phyloP scores from a whole-genome alignment of 1,140 invertebrate genomes.

The Lutraria rhynchaena region DNA sequence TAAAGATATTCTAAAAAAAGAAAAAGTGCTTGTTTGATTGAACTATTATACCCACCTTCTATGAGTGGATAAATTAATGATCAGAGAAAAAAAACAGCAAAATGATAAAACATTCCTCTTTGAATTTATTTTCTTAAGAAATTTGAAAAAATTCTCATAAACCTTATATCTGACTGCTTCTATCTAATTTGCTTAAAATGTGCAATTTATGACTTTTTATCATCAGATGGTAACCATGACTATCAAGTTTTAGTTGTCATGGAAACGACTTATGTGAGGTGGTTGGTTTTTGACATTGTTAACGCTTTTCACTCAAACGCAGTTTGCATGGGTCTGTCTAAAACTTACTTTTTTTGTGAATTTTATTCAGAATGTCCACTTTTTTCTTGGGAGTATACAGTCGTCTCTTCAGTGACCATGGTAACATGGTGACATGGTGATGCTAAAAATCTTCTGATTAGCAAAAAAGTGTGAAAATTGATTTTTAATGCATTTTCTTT shows the following conservation, averaged over 20 bases:
- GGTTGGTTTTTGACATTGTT: constrained; percentile 41
- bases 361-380: constrained; percentile 18
- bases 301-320: constrained; percentile 30
- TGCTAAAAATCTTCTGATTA: not conserved
- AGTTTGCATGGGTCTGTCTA: constrained; percentile 28
- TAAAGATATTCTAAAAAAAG: too few species aligned
- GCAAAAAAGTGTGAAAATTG: not conserved
- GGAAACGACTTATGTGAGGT: constrained; percentile 22
- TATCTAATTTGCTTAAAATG: not conserved
- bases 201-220: not conserved
- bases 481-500: not conserved
- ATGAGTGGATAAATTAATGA: too few species aligned
- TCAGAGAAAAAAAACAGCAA: too few species aligned
- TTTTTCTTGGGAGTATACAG: not conserved
- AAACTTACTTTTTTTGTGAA: constrained; percentile 20
- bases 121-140: too few species aligned
- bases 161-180: constrained; percentile 15
- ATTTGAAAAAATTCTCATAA: too few species aligned
- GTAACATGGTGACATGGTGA: not conserved
- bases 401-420: not conserved
- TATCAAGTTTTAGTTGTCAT: constrained; percentile 11
- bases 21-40: too few species aligned
- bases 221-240: too few species aligned
- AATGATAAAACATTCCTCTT: too few species aligned
- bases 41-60: too few species aligned